Base-by-base conservation (phyloP, 2,113 vertebrate species). In the Egretta garzetta region DNA sequence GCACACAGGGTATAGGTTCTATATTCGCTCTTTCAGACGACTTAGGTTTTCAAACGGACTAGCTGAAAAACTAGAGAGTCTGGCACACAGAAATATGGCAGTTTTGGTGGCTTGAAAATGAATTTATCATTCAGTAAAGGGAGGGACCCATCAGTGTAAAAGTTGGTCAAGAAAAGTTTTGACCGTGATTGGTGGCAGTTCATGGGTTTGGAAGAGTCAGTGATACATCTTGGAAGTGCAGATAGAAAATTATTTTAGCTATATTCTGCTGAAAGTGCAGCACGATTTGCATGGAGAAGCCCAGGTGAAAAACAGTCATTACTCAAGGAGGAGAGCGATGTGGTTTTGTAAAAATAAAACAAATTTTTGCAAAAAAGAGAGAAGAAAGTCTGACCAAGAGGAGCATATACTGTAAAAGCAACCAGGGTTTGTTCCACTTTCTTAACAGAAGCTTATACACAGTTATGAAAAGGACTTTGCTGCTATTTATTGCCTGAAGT, bases 401-500 rank as follows among this genome's bases (percentile, higher is more conserved):
- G 85, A 66, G 28, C 23, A 24, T 8, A 5, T 49, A 15, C 70
- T 73, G 39, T 85, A 85, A 79, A 82, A 85, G 58, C 70, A 89
- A 20, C n/a, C 70, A 88, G 86, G 70, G 85, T 91, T 91, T 94
- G 62, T 86, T 89, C 58, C 8, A 5, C 73, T 84, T 62, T 68
- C 75, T 35, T 50, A 82, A 84, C 91, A 84, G 94, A 74, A 88
- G 88, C 64, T 91, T 84, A 9, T 53, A 30, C n/a, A 39, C 27
- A 19, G 62, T 89, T 87, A 66, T 24, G 62, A 85, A 87, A 80
- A 91, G 75, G 52, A 75, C 68, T 91, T 95, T 87, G 83, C 72
- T 92, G 88, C 95, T 97, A 68, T 93, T 87, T 91, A 93, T 94
- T 91, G 91, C 94, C 91, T 93, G 74, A 80, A 93, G 91, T 96